Evolutionary conservation across 2,888 invertebrate genomes (phyloP), one percentile per base, ranked within the genome.

Genomic region (Polylopha cassiicola): DNA sequence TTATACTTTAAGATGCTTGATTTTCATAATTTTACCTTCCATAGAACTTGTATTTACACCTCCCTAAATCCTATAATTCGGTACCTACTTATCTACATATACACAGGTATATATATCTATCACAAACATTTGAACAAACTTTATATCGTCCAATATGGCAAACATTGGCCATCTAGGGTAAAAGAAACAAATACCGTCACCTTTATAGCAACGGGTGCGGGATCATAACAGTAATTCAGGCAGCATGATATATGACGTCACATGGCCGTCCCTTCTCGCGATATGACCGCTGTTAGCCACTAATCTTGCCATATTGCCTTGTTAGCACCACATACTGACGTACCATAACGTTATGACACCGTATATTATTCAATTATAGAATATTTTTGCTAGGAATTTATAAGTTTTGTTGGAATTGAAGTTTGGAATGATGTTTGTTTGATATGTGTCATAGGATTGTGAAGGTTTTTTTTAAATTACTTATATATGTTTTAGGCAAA

Each of bases 271-370:
- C 36, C 39, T 30, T 30, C 10, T 23, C 26, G 23, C 36, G 30
- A 9, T 58, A 67, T 47, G 57, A 48, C 51, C 51, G 48, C 51
- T 49, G 48, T 53, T 49, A 58, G 48, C 66, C 65, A 74, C 76
- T 72, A 74, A 77, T 77, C 68, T 67, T 64, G 48, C 60, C 55
- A 61, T 73, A 75, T 73, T 75, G 73, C 74, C 78, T 77, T 76
- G 77, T 79, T 78, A 79, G 73, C 61, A 58, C 65, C 60, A 57
- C 53, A 57, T 50, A 44, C 50, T 53, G 49, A 45, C 47, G 38
- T 50, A 45, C 48, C 51, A 50, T 53, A 52, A 48, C 47, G 43
- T 47, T 47, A 50, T 31, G 37, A 22, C 22, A 23, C 30, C 45
- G 48, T 41, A 48, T 59, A 57, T 55, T 54, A 56, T 55, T 61